These are phyloP conservation scores for Drymonia ruficornis DNA, from an alignment of 2,888 invertebrate species.

Conservation along the genomic window DNA sequence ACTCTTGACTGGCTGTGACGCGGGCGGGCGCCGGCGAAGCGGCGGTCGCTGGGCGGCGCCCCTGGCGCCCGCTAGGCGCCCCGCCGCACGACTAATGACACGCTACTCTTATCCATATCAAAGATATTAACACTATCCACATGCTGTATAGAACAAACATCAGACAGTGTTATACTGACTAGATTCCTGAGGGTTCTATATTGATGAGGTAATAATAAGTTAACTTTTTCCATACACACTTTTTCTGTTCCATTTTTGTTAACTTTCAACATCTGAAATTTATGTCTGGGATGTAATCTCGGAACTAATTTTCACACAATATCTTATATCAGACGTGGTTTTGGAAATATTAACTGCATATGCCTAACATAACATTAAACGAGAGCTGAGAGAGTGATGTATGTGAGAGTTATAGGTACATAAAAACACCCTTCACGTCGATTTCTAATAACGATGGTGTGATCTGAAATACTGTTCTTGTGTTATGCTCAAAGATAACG, in stretches of 20 bases:
- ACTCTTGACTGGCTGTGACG: slow-evolving; percentile 5
- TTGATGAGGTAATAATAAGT: slow-evolving; percentile 5
- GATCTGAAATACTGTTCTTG: background rate
- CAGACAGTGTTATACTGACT: no score
- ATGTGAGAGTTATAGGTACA: no score
- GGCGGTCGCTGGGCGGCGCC: slow-evolving; percentile 38
- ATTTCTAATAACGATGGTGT: background rate
- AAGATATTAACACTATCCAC: background rate
- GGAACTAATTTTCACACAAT: no score
- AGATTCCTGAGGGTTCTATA: no score
- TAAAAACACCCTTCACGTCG: background rate
- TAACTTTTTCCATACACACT: no score
- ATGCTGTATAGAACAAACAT: slow-evolving; percentile 13
- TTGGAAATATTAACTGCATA: no score
- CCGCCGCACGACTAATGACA: slow-evolving; percentile 47
- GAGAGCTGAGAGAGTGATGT: no score
- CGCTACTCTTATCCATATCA: slow-evolving; percentile 11
- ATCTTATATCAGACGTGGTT: no score
- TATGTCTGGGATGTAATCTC: no score
- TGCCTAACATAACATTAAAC: no score
- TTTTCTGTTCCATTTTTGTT: no score
- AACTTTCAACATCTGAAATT: background rate
- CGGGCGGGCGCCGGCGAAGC: slow-evolving; percentile 28
- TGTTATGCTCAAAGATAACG: slow-evolving; percentile 1
- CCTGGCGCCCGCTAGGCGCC: slow-evolving; percentile 51